Conservation (phyloP, 2,797 vertebrate species). For the Pantherophis vulpinus region DNA sequence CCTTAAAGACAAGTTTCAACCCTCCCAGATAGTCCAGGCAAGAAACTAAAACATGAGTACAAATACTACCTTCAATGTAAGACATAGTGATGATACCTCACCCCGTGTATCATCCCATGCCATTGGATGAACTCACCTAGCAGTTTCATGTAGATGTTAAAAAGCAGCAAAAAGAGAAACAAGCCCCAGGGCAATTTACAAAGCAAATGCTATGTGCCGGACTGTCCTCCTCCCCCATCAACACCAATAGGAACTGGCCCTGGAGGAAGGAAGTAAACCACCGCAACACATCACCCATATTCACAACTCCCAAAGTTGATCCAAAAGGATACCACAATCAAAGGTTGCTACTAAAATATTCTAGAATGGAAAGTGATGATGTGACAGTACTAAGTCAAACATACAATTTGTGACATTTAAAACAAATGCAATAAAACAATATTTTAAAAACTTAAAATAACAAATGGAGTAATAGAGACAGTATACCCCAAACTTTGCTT, state of each 20-base stretch:
- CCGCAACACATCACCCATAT: background rate
- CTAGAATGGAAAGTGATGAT: background rate
- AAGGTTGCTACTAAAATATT: background rate
- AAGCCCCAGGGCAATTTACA: background rate
- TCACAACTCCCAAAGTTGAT: background rate
- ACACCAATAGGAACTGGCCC: background rate
- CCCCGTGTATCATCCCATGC: background rate
- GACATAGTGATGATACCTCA: background rate
- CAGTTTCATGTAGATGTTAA: background rate
- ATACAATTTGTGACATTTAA: background rate
- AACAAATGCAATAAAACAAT: background rate
- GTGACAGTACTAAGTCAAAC: background rate
- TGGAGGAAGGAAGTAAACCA: background rate
- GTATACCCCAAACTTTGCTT: background rate
- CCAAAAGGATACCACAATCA: background rate
- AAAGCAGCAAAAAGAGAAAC: background rate
- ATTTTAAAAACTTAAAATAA: background rate
- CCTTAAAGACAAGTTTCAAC: background rate
- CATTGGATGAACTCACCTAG: background rate
- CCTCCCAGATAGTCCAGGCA: background rate
- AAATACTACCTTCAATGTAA: background rate
- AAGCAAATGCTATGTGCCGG: background rate
- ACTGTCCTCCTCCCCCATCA: background rate
- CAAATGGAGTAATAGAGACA: background rate
- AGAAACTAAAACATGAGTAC: background rate